Percentiles rank a stretch among this genome's conserved stretches.
phyloP scores from a whole-genome alignment of 2,113 vertebrate genomes.

The Cynocephalus volans region DNA sequence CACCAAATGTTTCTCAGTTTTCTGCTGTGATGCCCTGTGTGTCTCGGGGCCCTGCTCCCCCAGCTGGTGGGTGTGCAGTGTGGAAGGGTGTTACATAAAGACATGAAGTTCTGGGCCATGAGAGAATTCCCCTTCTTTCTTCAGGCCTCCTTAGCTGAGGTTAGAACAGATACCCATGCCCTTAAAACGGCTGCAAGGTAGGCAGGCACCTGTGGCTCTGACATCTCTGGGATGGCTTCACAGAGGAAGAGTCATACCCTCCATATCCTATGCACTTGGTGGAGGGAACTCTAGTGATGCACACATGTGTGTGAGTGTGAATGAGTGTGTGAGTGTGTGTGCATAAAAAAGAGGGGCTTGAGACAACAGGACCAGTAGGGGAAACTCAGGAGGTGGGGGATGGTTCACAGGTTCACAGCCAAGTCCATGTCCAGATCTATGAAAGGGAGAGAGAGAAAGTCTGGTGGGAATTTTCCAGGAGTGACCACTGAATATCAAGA shows the following conservation, averaged over 20 bases:
- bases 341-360: background rate
- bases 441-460: background rate
- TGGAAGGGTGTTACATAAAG: too few species aligned
- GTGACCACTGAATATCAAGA: too few species aligned
- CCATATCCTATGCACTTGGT: background rate
- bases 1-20: too few species aligned
- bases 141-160: background rate
- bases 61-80: too few species aligned
- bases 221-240: background rate
- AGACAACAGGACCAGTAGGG: background rate
- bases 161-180: background rate
- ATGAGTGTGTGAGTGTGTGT: background rate
- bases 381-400: fast-evolving
- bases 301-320: too few species aligned
- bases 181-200: background rate
- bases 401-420: too few species aligned
- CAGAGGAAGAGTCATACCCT: background rate
- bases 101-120: too few species aligned
- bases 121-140: too few species aligned
- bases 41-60: too few species aligned
- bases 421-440: background rate
- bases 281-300: background rate
- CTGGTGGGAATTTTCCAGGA: background rate
- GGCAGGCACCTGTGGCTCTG: background rate
- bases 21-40: too few species aligned